phyloP scores from a whole-genome alignment of 1,140 invertebrate genomes.

The Oncopodura yosiiana region DNA sequence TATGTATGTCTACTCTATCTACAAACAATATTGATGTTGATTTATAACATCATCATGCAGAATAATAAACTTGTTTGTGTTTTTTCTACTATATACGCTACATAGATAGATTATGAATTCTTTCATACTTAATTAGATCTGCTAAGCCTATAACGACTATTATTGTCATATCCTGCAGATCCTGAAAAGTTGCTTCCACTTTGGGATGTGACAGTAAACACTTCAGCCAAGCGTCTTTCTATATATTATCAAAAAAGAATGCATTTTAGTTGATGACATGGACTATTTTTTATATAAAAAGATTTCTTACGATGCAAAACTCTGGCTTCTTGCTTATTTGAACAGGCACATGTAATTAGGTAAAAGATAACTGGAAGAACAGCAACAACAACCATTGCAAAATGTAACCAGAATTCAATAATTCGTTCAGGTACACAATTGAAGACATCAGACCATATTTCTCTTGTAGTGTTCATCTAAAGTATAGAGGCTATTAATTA shows the following conservation, averaged over 20 bases:
- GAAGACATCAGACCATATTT: conserved; percentile 25
- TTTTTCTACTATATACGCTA: no score
- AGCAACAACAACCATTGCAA: conserved; percentile 16
- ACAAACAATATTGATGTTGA: no score
- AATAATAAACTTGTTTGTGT: no score
- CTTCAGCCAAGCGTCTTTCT: conserved; percentile 12
- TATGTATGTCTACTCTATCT: no score
- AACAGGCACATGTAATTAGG: conserved; percentile 1
- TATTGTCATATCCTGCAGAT: background rate
- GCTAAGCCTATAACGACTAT: background rate
- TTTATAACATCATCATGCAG: no score
- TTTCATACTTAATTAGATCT: no score
- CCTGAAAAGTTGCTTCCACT: conserved; percentile 3
- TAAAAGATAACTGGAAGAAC: conserved; percentile 30
- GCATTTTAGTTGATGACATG: background rate
- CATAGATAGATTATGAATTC: no score
- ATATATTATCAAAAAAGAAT: background rate
- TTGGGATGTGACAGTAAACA: conserved; percentile 14
- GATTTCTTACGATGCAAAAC: conserved; percentile 31
- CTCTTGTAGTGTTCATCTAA: conserved; percentile 34
- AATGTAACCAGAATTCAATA: conserved; percentile 10
- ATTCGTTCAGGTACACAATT: conserved; percentile 19
- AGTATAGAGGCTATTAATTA: background rate
- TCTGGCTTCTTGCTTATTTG: conserved; percentile 26
- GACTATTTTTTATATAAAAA: background rate